Evolutionary conservation across 2,797 vertebrate genomes (phyloP), one percentile per base, ranked within the genome.

Genomic region (Eremophila alpestris): DNA sequence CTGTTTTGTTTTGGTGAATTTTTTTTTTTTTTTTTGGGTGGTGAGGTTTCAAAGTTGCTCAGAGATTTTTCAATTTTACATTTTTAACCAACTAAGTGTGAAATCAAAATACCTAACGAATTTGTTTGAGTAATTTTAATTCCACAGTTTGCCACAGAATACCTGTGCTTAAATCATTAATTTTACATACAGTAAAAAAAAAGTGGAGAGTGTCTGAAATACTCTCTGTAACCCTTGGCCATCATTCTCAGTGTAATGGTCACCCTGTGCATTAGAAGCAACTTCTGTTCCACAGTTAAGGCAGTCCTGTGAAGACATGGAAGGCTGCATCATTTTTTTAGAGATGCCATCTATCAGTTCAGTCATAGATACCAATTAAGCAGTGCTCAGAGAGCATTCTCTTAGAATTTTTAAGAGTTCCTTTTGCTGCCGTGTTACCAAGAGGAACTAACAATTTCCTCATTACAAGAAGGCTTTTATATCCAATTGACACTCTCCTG

Each of bases 241-340:
- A 45, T 34, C 15, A 21, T 63, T 55, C 23, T 24, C 26, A 36
- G 27, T 27, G 18, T 36, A 43, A 36, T 7, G 46, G 32, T 38
- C 20, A 60, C 8, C 4, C 26, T 14, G 3, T 10, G 13, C 34
- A 52, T 5, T 5, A 64, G 29, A 48, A 90, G 56, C 6, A 32
- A 8, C 15, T 70, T n/a, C 22, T 46, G 3, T 16, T 60, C 10
- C 26, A 9, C 2, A 32, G 20, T 52, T 51, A 55, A 40, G 27
- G 32, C 24, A 58, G 38, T 16, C 11, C 75, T 45, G 6, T 1
- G 1, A 5, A 60, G 52, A n/a, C 3, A 16, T 1, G 8, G 40
- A 87, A 22, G 10, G 23, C 15, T 27, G 30, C 23, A 26, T 26
- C 23, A 34, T 38, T 27, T 49, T 30, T 1, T 51, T 30, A n/a